phyloP scores from a whole-genome alignment of 1,140 invertebrate genomes.

The Penaeus vannamei region DNA sequence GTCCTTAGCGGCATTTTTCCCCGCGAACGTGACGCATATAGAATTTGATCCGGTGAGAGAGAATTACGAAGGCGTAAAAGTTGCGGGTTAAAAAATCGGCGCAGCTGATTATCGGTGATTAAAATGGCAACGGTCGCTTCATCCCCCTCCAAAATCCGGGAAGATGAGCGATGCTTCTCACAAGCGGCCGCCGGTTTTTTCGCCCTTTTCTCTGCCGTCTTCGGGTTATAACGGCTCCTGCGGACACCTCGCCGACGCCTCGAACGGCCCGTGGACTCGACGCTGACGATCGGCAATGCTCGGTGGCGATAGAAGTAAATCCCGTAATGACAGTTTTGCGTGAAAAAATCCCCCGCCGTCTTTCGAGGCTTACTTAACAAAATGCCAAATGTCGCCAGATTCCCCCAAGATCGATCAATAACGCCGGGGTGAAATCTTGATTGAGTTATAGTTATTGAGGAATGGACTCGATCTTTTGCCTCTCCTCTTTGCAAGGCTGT shows the following conservation, averaged over 20 bases:
- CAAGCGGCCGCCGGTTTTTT: neutral
- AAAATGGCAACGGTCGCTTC: slow-evolving; percentile 45
- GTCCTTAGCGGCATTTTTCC: slow-evolving; percentile 12
- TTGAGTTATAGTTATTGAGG: too few species aligned
- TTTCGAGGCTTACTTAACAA: slow-evolving; percentile 60
- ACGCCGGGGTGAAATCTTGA: slow-evolving; percentile 10
- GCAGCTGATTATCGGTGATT: slow-evolving; percentile 59
- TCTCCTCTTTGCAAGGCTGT: too few species aligned
- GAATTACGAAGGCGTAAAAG: slow-evolving; percentile 18
- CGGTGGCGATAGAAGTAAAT: slow-evolving; percentile 33
- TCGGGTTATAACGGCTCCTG: slow-evolving; percentile 14
- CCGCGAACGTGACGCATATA: neutral
- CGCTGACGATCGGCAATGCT: neutral
- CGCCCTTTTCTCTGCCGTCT: neutral
- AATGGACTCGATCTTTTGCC: too few species aligned
- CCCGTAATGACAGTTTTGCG: slow-evolving; percentile 46
- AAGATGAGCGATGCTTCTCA: slow-evolving; percentile 57
- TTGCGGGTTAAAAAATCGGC: slow-evolving; percentile 18
- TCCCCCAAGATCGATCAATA: slow-evolving; percentile 58
- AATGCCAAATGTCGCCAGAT: slow-evolving; percentile 58
- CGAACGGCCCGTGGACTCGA: too few species aligned
- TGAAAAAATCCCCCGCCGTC: slow-evolving; percentile 50
- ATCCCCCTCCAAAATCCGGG: slow-evolving; percentile 35
- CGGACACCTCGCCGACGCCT: neutral
- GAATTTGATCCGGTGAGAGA: neutral